Evolutionary conservation across 2,888 invertebrate genomes (phyloP).

Genomic region (Rhabditophanes sp.): DNA sequence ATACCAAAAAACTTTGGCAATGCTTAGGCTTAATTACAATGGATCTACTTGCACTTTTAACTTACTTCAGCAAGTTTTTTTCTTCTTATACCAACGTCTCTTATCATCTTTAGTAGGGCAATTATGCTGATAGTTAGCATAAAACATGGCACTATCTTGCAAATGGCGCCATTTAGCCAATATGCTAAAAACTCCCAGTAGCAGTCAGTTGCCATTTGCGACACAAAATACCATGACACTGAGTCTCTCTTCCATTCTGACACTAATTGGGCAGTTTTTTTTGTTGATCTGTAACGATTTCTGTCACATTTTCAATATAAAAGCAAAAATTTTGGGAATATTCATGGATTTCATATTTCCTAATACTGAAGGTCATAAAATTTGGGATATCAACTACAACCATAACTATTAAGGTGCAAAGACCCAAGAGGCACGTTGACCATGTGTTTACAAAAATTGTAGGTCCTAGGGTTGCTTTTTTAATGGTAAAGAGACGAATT

Average conservation of each 20-base stretch:
- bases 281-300: background rate
- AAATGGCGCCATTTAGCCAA: conserved; percentile 41
- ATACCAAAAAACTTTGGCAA: too few species aligned
- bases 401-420: conserved; percentile 18
- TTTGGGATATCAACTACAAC: conserved; percentile 35
- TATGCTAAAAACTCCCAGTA: too few species aligned
- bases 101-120: conserved; percentile 34
- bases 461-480: conserved; percentile 32
- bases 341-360: too few species aligned
- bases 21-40: too few species aligned
- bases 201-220: too few species aligned
- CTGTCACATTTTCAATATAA: background rate
- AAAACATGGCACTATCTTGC: conserved; percentile 42
- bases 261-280: too few species aligned
- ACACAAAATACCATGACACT: too few species aligned
- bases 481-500: conserved; percentile 48
- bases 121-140: conserved; percentile 38
- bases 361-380: conserved; percentile 39
- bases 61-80: conserved; percentile 23
- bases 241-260: too few species aligned
- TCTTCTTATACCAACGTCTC: conserved; percentile 34
- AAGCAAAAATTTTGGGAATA: background rate
- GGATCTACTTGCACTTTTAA: too few species aligned
- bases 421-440: conserved; percentile 22
- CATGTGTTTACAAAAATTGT: conserved; percentile 17